These are phyloP conservation scores for Chalcosyrphus nemorum DNA, from an alignment of 2,888 invertebrate genomes.

Conservation along the genomic window DNA sequence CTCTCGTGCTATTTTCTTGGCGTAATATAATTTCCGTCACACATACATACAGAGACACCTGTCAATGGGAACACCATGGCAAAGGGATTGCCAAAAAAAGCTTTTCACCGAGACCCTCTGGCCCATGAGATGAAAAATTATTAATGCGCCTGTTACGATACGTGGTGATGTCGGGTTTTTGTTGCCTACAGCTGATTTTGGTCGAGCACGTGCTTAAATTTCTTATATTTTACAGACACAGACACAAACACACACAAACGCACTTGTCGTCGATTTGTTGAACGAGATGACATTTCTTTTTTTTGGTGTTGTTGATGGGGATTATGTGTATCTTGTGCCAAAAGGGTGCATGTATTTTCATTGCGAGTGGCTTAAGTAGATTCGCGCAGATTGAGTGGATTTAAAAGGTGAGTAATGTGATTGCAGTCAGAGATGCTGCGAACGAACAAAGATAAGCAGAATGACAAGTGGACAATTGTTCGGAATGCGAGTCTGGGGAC, in stretches of 20 bases:
- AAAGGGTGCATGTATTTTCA: conserved; percentile 27
- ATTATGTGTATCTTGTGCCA: conserved; percentile 16
- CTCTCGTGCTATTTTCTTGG: background rate
- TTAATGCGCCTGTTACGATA: conserved; percentile 53
- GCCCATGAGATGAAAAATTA: conserved; percentile 40
- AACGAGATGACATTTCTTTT: conserved; percentile 35
- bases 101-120: no score
- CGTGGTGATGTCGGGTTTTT: background rate
- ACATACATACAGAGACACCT: conserved; percentile 39
- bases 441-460: background rate
- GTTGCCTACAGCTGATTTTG: conserved; percentile 5
- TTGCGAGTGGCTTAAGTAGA: conserved; percentile 12
- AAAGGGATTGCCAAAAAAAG: conserved; percentile 48
- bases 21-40: conserved; percentile 54
- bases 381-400: conserved; percentile 25
- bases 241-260: conserved; percentile 18
- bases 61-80: conserved; percentile 47
- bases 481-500: background rate
- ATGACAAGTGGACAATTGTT: background rate
- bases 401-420: conserved; percentile 14
- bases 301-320: background rate
- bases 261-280: conserved; percentile 62
- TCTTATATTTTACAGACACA: background rate
- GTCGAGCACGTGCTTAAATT: conserved; percentile 46
- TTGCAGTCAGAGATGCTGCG: background rate